Percentiles rank a stretch among this genome's conserved stretches.
phyloP scores from a whole-genome alignment of 2,888 invertebrate species.

The Argyra leucocephala region DNA sequence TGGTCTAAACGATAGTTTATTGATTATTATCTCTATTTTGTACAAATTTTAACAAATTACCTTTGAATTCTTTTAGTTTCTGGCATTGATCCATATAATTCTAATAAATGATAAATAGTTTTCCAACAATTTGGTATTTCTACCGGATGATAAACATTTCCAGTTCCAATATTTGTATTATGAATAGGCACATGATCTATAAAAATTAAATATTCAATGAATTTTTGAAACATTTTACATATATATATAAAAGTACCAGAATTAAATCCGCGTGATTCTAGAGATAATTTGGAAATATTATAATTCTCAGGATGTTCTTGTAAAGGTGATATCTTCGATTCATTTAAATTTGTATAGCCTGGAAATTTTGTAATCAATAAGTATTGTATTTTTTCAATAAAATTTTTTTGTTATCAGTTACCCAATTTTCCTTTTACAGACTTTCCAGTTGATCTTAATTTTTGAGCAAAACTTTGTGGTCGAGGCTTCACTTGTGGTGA shows the following conservation, averaged over 20 bases:
- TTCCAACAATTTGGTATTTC: constrained; percentile 78
- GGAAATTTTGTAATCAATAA: not conserved
- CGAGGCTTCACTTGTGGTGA: constrained; percentile 46
- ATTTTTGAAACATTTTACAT: no score
- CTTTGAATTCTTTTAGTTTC: constrained; percentile 77
- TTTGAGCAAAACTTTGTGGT: constrained; percentile 82
- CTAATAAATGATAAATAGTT: constrained; percentile 82
- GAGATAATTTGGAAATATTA: not conserved
- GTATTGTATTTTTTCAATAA: not conserved
- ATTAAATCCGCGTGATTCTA: not conserved
- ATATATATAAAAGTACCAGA: not conserved
- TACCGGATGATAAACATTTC: constrained; percentile 27
- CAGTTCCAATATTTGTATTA: not conserved
- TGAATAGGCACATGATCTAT: not conserved
- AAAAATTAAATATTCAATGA: not conserved
- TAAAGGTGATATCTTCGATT: constrained; percentile 59
- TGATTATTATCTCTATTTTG: no score
- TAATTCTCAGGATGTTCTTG: constrained; percentile 49
- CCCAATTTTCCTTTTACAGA: constrained; percentile 62
- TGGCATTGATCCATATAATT: constrained; percentile 88
- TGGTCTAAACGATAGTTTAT: constrained; percentile 42
- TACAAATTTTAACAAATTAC: constrained; percentile 25
- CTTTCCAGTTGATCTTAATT: constrained; percentile 73
- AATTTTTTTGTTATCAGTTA: constrained; percentile 25
- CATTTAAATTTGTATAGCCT: constrained; percentile 72